Evolutionary conservation across 2,888 invertebrate genomes (phyloP).

Genomic region (Nemotelus pantherinus): DNA sequence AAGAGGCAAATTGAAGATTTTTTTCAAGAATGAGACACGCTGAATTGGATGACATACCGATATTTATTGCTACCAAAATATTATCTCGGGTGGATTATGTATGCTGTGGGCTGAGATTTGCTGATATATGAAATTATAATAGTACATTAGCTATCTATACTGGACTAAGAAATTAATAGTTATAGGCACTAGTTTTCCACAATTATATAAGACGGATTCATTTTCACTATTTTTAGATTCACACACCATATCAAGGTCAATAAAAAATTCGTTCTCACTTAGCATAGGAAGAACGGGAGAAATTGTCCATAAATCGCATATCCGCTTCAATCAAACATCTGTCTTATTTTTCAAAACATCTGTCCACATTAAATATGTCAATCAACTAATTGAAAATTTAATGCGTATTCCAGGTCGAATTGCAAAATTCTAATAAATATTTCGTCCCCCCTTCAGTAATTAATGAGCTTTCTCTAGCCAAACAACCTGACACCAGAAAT

Average conservation of each 20-base stretch:
- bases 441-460: conserved; percentile 29
- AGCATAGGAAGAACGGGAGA: neutral
- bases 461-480: conserved; percentile 39
- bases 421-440: conserved; percentile 4
- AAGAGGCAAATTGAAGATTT: neutral
- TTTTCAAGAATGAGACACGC: neutral
- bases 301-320: neutral
- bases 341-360: neutral
- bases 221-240: neutral
- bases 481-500: conserved; percentile 32
- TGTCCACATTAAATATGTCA: neutral
- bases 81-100: no score
- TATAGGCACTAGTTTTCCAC: neutral
- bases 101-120: no score
- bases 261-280: neutral
- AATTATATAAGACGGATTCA: neutral
- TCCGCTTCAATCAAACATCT: neutral
- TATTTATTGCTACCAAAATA: no score
- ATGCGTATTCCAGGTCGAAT: neutral
- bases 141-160: no score
- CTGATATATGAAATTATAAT: no score
- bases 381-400: conserved; percentile 12
- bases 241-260: neutral
- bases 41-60: neutral
- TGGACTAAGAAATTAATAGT: neutral